These are phyloP conservation scores for Salarias fasciatus DNA, from an alignment of 2,797 vertebrate genomes.

Conservation along the genomic window DNA sequence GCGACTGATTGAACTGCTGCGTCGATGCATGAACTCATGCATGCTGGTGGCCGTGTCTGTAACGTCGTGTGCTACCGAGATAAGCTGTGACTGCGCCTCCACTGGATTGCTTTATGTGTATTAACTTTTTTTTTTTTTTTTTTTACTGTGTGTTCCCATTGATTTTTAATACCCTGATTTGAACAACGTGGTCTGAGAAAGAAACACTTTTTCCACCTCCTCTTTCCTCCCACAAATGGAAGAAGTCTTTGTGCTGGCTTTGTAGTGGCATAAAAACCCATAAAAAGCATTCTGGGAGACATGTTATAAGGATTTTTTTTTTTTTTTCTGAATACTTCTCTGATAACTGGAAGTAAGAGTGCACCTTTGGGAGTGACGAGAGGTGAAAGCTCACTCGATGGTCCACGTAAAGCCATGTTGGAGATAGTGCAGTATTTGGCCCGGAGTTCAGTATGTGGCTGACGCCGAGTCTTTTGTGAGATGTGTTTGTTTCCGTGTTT, in stretches of 20 bases:
- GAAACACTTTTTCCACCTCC: slow-evolving; percentile 31
- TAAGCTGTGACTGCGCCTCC: slow-evolving; percentile 20
- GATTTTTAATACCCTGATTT: slow-evolving; percentile 73
- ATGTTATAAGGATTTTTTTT: slow-evolving; percentile 32
- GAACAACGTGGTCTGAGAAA: slow-evolving; percentile 44
- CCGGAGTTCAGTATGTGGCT: slow-evolving; percentile 44
- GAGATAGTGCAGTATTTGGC: slow-evolving; percentile 56
- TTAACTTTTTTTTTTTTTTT: slow-evolving; percentile 27
- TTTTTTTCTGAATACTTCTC: slow-evolving; percentile 26
- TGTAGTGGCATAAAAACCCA: slow-evolving; percentile 51
- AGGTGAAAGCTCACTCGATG: slow-evolving; percentile 45
- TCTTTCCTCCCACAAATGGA: slow-evolving; percentile 42
- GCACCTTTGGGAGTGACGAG: slow-evolving; percentile 60
- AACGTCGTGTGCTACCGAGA: slow-evolving; percentile 46
- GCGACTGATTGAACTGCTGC: slow-evolving; percentile 14
- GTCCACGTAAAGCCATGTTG: slow-evolving; percentile 53
- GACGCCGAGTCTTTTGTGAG: slow-evolving; percentile 28
- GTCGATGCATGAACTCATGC: slow-evolving; percentile 30
- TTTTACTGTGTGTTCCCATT: slow-evolving; percentile 53
- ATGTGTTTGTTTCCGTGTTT: slow-evolving; percentile 34
- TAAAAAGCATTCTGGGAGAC: slow-evolving; percentile 28
- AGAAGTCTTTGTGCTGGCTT: slow-evolving; percentile 76
- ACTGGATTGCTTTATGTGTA: slow-evolving; percentile 36
- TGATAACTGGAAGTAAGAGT: slow-evolving; percentile 40
- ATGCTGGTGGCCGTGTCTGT: slow-evolving; percentile 56